phyloP scores from a whole-genome alignment of 2,797 vertebrate genomes.

The Poecile montanus region DNA sequence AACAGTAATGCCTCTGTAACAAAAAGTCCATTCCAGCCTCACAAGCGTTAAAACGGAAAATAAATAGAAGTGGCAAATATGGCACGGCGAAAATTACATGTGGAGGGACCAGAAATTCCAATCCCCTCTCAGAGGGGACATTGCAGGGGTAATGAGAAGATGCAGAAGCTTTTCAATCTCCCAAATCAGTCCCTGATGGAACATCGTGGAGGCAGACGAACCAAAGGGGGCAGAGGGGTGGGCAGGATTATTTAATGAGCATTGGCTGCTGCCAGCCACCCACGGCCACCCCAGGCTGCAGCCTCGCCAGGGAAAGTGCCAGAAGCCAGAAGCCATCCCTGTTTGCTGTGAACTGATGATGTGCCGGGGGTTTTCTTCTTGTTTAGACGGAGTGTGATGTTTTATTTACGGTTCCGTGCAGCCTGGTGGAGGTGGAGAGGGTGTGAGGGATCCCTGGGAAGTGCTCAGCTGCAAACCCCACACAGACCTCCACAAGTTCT shows the following conservation, averaged over 20 bases:
- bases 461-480: neutral
- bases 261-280: conserved; percentile 7
- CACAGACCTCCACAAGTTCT: too few species aligned
- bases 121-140: conserved; percentile 37
- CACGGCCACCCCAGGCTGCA: neutral
- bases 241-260: conserved; percentile 61
- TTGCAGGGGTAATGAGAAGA: conserved; percentile 54
- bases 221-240: neutral
- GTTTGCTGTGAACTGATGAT: neutral
- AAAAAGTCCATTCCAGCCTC: neutral
- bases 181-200: conserved; percentile 40
- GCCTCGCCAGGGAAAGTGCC: neutral
- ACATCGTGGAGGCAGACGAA: neutral
- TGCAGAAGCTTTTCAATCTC: conserved; percentile 56
- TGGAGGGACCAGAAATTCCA: conserved; percentile 32
- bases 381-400: neutral
- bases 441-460: neutral
- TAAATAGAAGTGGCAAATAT: conserved; percentile 24
- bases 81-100: neutral
- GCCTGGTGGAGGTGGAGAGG: neutral
- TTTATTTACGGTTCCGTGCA: neutral
- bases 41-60: conserved; percentile 19
- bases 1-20: neutral
- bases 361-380: neutral
- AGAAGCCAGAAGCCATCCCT: conserved; percentile 32